Percentiles rank a stretch among this genome's conserved stretches.
Evolutionary conservation across 2,113 vertebrate species (phyloP).

Genomic region (Oenanthe melanoleuca): DNA sequence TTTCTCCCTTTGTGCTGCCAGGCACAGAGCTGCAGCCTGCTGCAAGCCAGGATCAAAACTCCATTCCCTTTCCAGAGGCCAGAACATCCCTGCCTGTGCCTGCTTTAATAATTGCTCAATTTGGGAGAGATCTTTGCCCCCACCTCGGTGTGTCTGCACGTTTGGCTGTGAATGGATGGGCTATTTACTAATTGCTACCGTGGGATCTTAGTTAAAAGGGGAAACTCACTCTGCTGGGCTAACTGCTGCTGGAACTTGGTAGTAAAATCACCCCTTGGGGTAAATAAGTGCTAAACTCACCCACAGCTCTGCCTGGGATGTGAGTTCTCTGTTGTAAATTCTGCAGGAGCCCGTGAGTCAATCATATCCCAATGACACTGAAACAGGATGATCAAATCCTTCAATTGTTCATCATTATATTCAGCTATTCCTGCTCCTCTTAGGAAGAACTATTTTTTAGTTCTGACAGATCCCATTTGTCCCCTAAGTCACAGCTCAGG

Average conservation of each 20-base stretch:
- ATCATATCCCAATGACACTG: neutral
- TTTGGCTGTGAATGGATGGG: neutral
- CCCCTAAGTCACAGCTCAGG: neutral
- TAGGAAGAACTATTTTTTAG: neutral
- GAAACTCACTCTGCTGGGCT: neutral
- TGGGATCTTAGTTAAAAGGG: neutral
- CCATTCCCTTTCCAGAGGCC: neutral
- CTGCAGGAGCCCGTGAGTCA: neutral
- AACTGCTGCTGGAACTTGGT: neutral
- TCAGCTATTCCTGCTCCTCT: neutral
- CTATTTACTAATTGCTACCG: neutral
- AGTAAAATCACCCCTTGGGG: neutral
- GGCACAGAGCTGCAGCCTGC: neutral
- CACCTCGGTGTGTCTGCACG: neutral
- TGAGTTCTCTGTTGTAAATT: neutral
- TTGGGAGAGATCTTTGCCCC: neutral
- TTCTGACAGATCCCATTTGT: neutral
- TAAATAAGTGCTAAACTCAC: neutral
- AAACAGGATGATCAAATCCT: neutral
- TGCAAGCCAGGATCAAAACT: neutral
- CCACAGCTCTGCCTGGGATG: neutral
- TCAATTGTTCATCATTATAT: neutral
- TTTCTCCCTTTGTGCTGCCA: neutral
- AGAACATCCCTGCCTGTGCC: neutral
- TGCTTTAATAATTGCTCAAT: neutral